phyloP scores from a whole-genome alignment of 2,113 vertebrate genomes.

The Cromileptes altivelis region DNA sequence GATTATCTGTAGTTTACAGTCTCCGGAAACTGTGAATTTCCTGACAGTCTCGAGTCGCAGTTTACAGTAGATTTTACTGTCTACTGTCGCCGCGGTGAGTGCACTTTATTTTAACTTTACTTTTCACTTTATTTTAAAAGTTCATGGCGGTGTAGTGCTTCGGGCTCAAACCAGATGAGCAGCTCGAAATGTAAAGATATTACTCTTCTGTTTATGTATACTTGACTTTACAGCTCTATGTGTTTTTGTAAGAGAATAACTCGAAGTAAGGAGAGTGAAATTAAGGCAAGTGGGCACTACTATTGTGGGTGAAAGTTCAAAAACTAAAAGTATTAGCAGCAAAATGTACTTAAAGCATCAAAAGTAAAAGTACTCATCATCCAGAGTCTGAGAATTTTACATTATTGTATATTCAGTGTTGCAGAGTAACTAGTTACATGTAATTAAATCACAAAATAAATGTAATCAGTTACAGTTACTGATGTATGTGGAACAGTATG shows the following conservation, averaged over 20 bases:
- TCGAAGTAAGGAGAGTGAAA: neutral
- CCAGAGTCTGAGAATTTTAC: conserved; percentile 2
- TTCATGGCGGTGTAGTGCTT: neutral
- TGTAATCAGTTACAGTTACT: too few species aligned
- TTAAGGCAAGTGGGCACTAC: too few species aligned
- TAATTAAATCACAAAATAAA: too few species aligned
- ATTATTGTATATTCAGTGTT: neutral
- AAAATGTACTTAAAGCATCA: neutral
- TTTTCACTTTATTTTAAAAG: neutral
- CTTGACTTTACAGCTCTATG: neutral
- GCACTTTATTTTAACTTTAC: conserved; percentile 3
- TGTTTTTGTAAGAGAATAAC: neutral
- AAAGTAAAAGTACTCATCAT: neutral
- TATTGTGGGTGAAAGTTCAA: neutral
- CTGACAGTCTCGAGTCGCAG: neutral
- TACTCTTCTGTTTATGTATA: neutral
- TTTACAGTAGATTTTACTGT: neutral
- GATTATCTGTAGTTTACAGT: conserved; percentile 35
- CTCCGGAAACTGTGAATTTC: conserved; percentile 50
- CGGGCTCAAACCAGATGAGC: neutral
- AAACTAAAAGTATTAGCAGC: neutral
- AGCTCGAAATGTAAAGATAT: neutral
- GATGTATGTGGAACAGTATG: too few species aligned
- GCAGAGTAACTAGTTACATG: too few species aligned
- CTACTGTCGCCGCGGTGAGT: conserved; percentile 53